Conservation (phyloP, 2,797 vertebrate genomes). For the Peromyscus melanophrys region DNA sequence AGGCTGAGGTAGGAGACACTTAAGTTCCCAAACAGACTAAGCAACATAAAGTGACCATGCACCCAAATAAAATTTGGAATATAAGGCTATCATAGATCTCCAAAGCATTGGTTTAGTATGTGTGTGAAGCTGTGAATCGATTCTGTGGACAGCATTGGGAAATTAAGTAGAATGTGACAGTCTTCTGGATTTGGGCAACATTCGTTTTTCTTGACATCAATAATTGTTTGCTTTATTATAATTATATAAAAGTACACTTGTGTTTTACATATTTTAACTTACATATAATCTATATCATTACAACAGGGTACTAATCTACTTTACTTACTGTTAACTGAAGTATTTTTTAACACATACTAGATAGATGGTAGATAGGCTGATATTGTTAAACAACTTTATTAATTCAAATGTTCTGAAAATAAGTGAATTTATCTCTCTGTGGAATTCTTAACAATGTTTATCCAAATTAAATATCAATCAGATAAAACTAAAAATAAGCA, state of each 20-base stretch:
- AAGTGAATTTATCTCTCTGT: neutral
- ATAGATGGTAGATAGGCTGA: neutral
- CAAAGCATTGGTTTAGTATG: neutral
- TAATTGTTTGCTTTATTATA: neutral
- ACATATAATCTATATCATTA: neutral
- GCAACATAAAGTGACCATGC: neutral
- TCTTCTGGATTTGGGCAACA: neutral
- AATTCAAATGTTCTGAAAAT: conserved; percentile 20
- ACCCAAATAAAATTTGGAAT: neutral
- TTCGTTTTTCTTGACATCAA: neutral
- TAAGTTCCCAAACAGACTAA: neutral
- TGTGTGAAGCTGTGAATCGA: neutral
- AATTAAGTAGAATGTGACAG: neutral
- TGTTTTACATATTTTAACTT: neutral
- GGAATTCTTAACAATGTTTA: neutral
- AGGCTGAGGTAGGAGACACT: rapidly evolving
- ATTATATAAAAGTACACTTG: neutral
- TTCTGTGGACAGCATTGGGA: neutral
- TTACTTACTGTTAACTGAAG: neutral
- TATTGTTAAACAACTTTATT: neutral
- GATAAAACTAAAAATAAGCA: conserved; percentile 31
- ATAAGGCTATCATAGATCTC: neutral
- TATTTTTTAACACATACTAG: neutral
- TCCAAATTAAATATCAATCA: neutral
- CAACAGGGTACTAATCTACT: neutral